A percentile compares a stretch with the other conserved stretches of the same genome.
These are phyloP conservation scores for Tetramorium parvispinum DNA, from an alignment of 1,140 invertebrate species.

Conservation along the genomic window DNA sequence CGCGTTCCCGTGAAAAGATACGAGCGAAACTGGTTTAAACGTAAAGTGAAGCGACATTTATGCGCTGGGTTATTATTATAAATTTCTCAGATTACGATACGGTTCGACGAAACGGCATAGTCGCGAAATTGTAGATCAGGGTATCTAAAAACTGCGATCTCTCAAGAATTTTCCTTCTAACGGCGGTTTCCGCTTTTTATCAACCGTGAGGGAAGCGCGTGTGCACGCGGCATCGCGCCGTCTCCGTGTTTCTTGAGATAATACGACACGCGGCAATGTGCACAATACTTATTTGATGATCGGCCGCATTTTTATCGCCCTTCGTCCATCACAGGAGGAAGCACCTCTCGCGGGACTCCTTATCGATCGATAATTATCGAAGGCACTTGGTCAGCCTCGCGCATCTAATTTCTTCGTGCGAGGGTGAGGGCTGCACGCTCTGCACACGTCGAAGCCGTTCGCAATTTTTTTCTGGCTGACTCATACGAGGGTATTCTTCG, in stretches of 20 bases:
- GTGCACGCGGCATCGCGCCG: constrained; percentile 63
- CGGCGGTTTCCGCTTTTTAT: constrained; percentile 11
- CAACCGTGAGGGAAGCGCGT: constrained; percentile 7
- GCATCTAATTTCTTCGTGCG: constrained; percentile 52
- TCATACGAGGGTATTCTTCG: constrained; percentile 29
- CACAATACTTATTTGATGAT: constrained; percentile 70
- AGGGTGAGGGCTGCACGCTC: constrained; percentile 18
- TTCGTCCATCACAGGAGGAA: constrained; percentile 23
- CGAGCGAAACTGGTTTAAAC: neutral
- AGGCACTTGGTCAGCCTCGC: constrained; percentile 58
- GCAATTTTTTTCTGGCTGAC: constrained; percentile 34
- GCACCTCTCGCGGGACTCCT: constrained; percentile 54
- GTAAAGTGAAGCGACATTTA: neutral
- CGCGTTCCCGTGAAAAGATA: neutral
- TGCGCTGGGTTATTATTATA: neutral
- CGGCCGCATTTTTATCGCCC: constrained; percentile 38
- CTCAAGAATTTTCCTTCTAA: neutral
- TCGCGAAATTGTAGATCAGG: neutral
- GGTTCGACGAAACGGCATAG: neutral
- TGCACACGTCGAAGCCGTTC: constrained; percentile 11
- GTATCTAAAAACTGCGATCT: neutral
- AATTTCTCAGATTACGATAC: neutral
- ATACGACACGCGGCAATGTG: constrained; percentile 76
- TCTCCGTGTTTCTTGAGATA: constrained; percentile 40
- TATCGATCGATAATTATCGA: constrained; percentile 70